Conservation (phyloP, 1,140 invertebrate genomes). For the Lanistes nyassanus region DNA sequence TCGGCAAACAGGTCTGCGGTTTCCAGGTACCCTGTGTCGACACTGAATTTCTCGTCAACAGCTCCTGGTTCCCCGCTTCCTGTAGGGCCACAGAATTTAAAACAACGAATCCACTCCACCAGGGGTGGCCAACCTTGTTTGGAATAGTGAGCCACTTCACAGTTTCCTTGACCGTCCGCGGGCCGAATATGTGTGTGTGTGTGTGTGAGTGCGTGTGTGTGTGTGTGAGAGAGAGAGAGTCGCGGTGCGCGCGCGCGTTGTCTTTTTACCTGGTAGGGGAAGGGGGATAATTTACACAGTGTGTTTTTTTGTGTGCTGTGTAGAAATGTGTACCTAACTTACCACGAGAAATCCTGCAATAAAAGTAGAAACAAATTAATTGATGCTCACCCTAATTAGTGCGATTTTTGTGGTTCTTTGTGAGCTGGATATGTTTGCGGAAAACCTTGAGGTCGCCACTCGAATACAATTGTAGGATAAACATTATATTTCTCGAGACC, state of each 20-base stretch:
- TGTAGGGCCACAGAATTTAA: background rate
- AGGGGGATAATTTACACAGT: too few species aligned
- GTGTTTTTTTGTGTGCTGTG: background rate
- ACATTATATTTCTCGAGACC: too few species aligned
- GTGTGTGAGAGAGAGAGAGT: background rate
- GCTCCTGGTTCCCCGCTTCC: background rate
- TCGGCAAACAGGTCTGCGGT: slow-evolving; percentile 63
- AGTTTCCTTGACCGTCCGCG: too few species aligned
- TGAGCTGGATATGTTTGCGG: background rate
- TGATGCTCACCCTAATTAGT: too few species aligned
- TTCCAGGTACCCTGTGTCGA: slow-evolving; percentile 31
- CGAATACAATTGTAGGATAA: too few species aligned
- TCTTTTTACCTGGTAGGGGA: background rate
- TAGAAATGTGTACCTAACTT: background rate
- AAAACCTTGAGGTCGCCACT: too few species aligned
- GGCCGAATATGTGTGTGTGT: slow-evolving; percentile 3
- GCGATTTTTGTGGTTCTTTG: background rate
- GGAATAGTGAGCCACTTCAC: too few species aligned
- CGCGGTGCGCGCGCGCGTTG: background rate
- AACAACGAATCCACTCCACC: too few species aligned
- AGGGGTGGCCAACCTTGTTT: too few species aligned
- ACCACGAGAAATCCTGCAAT: background rate
- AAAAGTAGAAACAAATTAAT: background rate
- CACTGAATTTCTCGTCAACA: slow-evolving; percentile 76
- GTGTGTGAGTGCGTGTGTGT: background rate